These are phyloP conservation scores for Peromyscus nudipes DNA, from an alignment of 2,797 vertebrate genomes.

Conservation along the genomic window DNA sequence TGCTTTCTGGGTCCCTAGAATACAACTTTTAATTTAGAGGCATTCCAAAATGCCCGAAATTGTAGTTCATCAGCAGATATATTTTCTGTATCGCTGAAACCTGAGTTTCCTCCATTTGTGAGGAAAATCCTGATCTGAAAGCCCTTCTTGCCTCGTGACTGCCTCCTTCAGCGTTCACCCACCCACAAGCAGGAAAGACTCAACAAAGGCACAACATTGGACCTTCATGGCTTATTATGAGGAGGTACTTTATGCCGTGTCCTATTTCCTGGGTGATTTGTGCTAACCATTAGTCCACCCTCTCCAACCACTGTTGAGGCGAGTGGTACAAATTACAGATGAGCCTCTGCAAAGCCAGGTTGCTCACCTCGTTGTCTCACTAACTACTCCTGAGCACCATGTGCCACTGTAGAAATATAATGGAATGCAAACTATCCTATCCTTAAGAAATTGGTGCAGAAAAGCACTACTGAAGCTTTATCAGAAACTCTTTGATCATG, in stretches of 20 bases:
- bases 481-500: neutral
- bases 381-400: neutral
- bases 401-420: neutral
- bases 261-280: neutral
- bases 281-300: too few relatives aligned
- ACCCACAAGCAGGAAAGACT: neutral
- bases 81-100: neutral
- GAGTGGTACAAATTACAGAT: neutral
- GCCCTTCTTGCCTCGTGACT: neutral
- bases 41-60: neutral
- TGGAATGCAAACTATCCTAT: neutral
- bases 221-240: neutral
- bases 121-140: neutral
- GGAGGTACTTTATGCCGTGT: neutral
- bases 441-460: neutral
- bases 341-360: neutral
- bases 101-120: neutral
- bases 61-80: neutral
- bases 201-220: neutral
- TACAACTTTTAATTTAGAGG: neutral
- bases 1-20: conserved; percentile 72
- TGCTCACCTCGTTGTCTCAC: neutral
- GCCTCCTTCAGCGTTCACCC: neutral
- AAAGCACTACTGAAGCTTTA: neutral
- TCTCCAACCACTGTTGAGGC: neutral